Base-by-base conservation (phyloP, 1,140 invertebrate genomes). In the Drosophila truncata region DNA sequence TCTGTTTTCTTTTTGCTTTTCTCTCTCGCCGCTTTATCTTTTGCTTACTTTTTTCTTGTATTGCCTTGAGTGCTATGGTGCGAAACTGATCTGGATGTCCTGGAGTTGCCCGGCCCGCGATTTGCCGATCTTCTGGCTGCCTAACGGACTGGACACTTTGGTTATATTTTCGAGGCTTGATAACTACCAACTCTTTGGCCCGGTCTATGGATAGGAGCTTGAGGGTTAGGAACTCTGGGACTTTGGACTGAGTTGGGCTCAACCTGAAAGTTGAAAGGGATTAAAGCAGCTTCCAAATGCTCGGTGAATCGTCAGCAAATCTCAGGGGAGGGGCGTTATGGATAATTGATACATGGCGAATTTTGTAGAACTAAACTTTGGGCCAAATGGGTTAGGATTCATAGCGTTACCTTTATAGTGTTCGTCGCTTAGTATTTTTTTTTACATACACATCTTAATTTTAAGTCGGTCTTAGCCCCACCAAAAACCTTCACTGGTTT, bases 51-150 rank as follows among this genome's bases (percentile, higher is more conserved):
- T 55, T 79, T 86, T 80, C 81, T 92, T 82, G 75, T 91, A 70
- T 92, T 91, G 92, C 92, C 91, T 93, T 93, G 87, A 85, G 86
- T 85, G 75, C 92, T 93, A 93, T 93, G 90, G 91, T 63, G 63
- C 69, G 74, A 78, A 80, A 80, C 91, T 74, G 88, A 78, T 60
- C 71, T 85, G 84, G 80, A 82, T 92, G 86, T 91, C 61, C 80
- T 70, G 47, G 59, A 75, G 75, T 63, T 64, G 72, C 67, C 59
- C 70, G 80, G 52, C 54, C 67, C 55, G 58, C 44, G 46, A 3
- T 54, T 13, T 23, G 61, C 67, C 20, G 55, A 46, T 75, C 18
- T 50, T 47, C 29, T 58, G 52, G 29, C 27, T 2, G 61, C n/a
- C 44, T 35, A 23, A 33, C 31, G 41, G 76, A 41, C 80, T 59